These are phyloP conservation scores for Albula glossodonta DNA, from an alignment of 2,113 vertebrate genomes.

Conservation along the genomic window DNA sequence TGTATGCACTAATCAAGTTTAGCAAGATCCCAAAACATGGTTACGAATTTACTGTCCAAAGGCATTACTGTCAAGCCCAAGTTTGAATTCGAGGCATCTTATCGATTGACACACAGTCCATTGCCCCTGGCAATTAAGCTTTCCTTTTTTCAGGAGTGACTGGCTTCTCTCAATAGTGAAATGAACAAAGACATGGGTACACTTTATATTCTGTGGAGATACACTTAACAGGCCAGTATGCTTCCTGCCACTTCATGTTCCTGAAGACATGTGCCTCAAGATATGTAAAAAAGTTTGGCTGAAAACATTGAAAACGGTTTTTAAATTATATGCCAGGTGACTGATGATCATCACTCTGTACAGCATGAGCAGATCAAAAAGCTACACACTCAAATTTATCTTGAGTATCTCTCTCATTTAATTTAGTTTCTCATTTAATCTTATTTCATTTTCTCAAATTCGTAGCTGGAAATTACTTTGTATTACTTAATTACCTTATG, in stretches of 20 bases:
- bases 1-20: background rate
- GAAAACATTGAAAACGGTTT: too few species aligned
- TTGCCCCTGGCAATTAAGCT: background rate
- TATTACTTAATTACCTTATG: too few species aligned
- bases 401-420: too few species aligned
- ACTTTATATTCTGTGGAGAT: background rate
- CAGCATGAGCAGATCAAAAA: too few species aligned
- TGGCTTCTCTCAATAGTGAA: background rate
- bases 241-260: background rate
- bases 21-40: background rate
- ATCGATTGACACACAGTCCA: background rate
- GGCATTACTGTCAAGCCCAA: slow-evolving; percentile 11
- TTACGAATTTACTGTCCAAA: slow-evolving; percentile 1
- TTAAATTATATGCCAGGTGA: too few species aligned
- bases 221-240: background rate
- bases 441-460: too few species aligned
- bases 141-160: background rate
- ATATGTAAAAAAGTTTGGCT: too few species aligned
- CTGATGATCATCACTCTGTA: too few species aligned
- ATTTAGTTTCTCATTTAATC: too few species aligned
- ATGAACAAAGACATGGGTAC: background rate
- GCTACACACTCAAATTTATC: too few species aligned
- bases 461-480: too few species aligned
- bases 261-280: background rate
- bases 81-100: background rate